These are phyloP conservation scores for Adelognathus sp. DNA, from an alignment of 2,888 invertebrate species.

Conservation along the genomic window DNA sequence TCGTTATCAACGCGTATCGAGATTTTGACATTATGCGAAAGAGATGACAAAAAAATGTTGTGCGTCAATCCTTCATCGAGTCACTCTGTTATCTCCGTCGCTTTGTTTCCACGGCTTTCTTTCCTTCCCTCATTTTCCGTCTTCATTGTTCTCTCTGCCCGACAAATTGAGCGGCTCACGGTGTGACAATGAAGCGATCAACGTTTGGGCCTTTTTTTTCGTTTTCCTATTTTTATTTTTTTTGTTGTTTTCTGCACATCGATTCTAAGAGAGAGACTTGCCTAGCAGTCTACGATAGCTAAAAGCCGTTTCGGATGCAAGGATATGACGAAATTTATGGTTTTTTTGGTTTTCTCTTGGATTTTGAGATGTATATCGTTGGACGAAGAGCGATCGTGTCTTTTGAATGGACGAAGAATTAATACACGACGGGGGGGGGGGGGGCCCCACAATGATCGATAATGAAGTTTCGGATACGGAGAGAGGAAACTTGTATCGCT, in stretches of 20 bases:
- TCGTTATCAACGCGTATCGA: no score
- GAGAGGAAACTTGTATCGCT: constrained; percentile 50
- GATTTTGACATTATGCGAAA: neutral
- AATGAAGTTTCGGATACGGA: constrained; percentile 42
- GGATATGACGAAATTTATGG: constrained; percentile 42
- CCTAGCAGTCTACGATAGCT: constrained; percentile 63
- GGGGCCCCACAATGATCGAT: constrained; percentile 51
- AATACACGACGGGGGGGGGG: constrained; percentile 47
- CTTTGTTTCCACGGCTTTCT: neutral
- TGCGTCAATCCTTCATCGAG: neutral
- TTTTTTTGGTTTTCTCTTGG: no score
- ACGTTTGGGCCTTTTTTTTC: constrained; percentile 49
- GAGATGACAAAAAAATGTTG: neutral
- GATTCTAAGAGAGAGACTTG: constrained; percentile 58
- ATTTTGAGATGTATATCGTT: no score
- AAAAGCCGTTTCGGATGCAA: constrained; percentile 63
- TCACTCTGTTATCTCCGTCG: neutral
- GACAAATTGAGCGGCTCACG: constrained; percentile 67
- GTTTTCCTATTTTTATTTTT: constrained; percentile 28
- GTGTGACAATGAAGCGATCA: constrained; percentile 66
- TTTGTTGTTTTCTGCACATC: constrained; percentile 64
- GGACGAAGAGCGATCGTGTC: no score
- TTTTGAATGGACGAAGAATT: constrained; percentile 3
- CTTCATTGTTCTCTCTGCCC: constrained; percentile 31
- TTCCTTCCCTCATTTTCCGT: neutral